Conservation (phyloP, 2,888 invertebrate species). For the Congeria kusceri region DNA sequence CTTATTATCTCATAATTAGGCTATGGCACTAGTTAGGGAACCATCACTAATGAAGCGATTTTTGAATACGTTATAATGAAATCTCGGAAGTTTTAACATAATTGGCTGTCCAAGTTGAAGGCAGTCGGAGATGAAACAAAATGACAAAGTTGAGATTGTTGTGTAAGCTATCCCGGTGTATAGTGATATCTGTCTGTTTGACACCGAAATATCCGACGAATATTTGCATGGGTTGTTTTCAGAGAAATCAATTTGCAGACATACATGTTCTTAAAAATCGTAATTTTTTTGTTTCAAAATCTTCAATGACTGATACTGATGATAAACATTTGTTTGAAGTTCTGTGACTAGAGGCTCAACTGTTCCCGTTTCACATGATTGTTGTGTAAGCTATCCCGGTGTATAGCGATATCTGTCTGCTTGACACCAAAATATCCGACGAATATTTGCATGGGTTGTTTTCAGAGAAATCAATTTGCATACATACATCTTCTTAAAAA, state of each 20-base stretch:
- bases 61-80: not conserved
- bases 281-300: conserved; percentile 1
- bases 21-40: conserved; percentile 80
- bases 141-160: not conserved
- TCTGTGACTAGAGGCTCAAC: conserved; percentile 13
- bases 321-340: conserved; percentile 20
- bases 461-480: conserved; percentile 34
- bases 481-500: conserved; percentile 1
- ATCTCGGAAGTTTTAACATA: conserved; percentile 9
- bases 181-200: conserved; percentile 31
- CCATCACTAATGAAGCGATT: conserved; percentile 80
- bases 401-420: conserved; percentile 31
- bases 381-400: conserved; percentile 22
- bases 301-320: conserved; percentile 13
- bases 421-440: conserved; percentile 20
- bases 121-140: conserved; percentile 23
- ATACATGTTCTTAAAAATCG: not conserved
- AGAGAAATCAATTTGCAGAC: conserved; percentile 30
- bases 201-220: conserved; percentile 20
- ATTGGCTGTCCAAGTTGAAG: conserved; percentile 9
- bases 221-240: conserved; percentile 36
- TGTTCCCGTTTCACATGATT: conserved; percentile 29
- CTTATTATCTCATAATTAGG: no score
- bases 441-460: conserved; percentile 35
- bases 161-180: conserved; percentile 24